phyloP scores from a whole-genome alignment of 2,113 vertebrate genomes.

The Machaerirhynchus nigripectus region DNA sequence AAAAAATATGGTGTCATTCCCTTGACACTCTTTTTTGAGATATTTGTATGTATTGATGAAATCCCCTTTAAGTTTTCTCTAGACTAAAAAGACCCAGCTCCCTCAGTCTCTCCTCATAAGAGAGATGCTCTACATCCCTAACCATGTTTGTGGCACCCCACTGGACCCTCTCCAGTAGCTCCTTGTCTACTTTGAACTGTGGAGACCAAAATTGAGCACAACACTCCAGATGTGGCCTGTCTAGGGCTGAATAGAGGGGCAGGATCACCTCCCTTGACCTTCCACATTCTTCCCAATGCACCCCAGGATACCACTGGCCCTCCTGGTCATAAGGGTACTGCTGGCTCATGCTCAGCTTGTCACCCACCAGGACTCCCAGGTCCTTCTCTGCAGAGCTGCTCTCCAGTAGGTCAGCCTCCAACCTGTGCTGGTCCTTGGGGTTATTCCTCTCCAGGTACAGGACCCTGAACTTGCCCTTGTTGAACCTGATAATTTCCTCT shows the following conservation, averaged over 20 bases:
- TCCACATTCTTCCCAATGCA: no score
- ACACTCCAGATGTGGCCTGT: background rate
- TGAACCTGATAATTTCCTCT: background rate
- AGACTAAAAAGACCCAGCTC: background rate
- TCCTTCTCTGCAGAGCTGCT: background rate
- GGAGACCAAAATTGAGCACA: background rate
- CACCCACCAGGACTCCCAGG: background rate
- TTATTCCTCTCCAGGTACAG: background rate
- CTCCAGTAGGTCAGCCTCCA: background rate
- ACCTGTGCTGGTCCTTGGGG: rapidly evolving
- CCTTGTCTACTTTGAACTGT: background rate
- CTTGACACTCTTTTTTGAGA: background rate
- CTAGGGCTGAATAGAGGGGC: background rate
- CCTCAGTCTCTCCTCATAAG: background rate
- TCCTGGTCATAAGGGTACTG: background rate
- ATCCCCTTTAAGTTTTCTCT: background rate
- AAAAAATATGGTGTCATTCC: background rate
- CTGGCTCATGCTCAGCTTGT: background rate
- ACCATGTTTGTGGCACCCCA: no score
- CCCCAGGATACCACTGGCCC: background rate
- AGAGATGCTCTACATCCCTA: background rate
- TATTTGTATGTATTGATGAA: background rate
- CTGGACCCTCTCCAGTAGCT: background rate
- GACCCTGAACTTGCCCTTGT: background rate
- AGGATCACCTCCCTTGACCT: background rate